A percentile compares a stretch with the other conserved stretches of the same genome.
These are phyloP conservation scores for Dinoponera quadriceps DNA, from an alignment of 1,140 invertebrate genomes.

Conservation along the genomic window DNA sequence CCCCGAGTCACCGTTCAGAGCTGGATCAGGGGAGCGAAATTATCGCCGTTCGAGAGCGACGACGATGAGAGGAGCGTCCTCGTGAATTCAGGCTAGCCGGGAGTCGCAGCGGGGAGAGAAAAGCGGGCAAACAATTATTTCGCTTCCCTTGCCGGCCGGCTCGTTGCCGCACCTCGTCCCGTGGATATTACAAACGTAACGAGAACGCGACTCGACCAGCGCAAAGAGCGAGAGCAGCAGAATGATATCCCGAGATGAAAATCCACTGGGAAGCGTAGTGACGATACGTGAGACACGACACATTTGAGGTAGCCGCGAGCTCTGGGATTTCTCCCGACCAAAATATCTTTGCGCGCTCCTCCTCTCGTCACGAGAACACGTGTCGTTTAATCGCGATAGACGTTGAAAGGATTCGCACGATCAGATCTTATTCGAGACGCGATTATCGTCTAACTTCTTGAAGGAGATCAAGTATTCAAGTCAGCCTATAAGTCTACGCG, in stretches of 20 bases:
- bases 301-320: background rate
- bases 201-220: background rate
- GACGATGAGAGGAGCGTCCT: constrained; percentile 2
- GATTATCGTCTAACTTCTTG: too few species aligned
- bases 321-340: background rate
- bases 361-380: too few species aligned
- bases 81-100: background rate
- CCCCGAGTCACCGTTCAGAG: background rate
- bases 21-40: constrained; percentile 9
- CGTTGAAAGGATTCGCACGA: too few species aligned
- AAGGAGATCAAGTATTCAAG: too few species aligned
- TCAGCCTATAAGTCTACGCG: too few species aligned
- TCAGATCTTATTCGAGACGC: too few species aligned
- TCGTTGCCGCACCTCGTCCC: background rate
- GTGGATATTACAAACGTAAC: background rate
- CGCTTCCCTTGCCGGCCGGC: background rate
- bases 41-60: background rate
- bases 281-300: background rate
- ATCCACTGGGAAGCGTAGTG: background rate
- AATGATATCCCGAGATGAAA: background rate
- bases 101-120: background rate
- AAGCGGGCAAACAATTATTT: constrained; percentile 16
- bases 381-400: too few species aligned
- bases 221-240: background rate
- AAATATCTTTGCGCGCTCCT: background rate